phyloP scores from a whole-genome alignment of 2,113 vertebrate species.

The Cercocebus atys region DNA sequence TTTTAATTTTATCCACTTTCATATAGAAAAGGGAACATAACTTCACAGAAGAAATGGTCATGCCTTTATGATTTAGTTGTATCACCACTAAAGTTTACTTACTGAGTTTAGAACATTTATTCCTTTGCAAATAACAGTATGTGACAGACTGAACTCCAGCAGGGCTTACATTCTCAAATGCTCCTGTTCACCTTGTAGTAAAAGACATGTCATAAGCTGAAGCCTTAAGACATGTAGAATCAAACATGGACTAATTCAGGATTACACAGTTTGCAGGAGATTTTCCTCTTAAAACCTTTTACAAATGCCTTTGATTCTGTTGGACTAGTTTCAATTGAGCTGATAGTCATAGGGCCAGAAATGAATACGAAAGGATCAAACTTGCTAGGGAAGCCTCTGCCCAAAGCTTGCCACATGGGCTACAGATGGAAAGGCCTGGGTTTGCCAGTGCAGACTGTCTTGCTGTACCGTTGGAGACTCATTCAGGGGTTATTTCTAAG shows the following conservation, averaged over 20 bases:
- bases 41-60: not conserved
- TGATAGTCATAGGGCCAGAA: not conserved
- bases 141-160: not conserved
- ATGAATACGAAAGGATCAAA: not conserved
- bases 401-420: not conserved
- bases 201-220: not conserved
- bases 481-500: not conserved
- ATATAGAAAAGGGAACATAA: slow-evolving; percentile 38
- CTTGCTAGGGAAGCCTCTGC: not conserved
- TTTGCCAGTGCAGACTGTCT: not conserved
- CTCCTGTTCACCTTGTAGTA: slow-evolving; percentile 21
- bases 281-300: not conserved
- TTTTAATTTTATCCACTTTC: slow-evolving; percentile 66
- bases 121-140: slow-evolving; percentile 10
- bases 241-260: accelerated
- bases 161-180: not conserved
- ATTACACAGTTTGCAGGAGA: not conserved
- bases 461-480: not conserved
- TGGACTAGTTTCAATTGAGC: not conserved
- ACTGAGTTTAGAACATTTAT: slow-evolving; percentile 29
- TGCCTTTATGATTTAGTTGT: slow-evolving; percentile 33
- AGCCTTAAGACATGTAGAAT: not conserved
- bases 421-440: not conserved
- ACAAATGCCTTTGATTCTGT: not conserved
- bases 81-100: slow-evolving; percentile 18